Conservation (phyloP, 2,888 invertebrate genomes). For the Mythimna albipuncta region DNA sequence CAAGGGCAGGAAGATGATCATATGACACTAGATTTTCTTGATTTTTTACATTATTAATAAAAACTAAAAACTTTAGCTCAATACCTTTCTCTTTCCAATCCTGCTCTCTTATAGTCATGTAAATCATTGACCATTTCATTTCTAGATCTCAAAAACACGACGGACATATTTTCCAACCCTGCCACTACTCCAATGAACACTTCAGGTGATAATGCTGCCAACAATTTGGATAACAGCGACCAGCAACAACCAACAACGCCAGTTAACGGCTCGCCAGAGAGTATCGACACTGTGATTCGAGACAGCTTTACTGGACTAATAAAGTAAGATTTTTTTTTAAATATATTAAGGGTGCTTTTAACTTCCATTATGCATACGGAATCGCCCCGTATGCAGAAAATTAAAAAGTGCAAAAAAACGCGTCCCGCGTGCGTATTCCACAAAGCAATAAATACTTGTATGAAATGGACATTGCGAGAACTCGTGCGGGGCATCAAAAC, state of each 20-base stretch:
- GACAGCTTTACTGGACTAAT: slow-evolving; percentile 72
- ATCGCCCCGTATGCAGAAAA: too few species aligned
- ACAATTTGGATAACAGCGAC: slow-evolving; percentile 56
- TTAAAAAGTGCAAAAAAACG: too few species aligned
- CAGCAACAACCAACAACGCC: slow-evolving; percentile 51
- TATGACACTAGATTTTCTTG: too few species aligned
- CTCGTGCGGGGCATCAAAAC: too few species aligned
- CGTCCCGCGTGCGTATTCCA: too few species aligned
- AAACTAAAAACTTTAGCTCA: not conserved
- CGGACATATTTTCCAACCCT: slow-evolving; percentile 64
- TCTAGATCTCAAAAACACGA: slow-evolving; percentile 54
- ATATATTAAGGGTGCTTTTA: not conserved
- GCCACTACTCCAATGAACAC: slow-evolving; percentile 65
- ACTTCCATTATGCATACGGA: too few species aligned
- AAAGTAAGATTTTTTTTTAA: slow-evolving; percentile 67
- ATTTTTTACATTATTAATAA: too few species aligned
- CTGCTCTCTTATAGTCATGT: not conserved
- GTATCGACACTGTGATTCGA: slow-evolving; percentile 67
- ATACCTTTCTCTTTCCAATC: not conserved
- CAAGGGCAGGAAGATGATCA: too few species aligned
- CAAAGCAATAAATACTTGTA: too few species aligned
- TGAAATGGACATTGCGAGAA: too few species aligned
- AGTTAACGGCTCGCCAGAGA: slow-evolving; percentile 69
- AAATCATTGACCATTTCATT: slow-evolving; percentile 36
- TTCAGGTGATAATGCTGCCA: slow-evolving; percentile 60